A percentile compares a stretch with the other conserved stretches of the same genome.
These are phyloP conservation scores for Orussus abietinus DNA, from an alignment of 1,140 invertebrate genomes.

Conservation along the genomic window DNA sequence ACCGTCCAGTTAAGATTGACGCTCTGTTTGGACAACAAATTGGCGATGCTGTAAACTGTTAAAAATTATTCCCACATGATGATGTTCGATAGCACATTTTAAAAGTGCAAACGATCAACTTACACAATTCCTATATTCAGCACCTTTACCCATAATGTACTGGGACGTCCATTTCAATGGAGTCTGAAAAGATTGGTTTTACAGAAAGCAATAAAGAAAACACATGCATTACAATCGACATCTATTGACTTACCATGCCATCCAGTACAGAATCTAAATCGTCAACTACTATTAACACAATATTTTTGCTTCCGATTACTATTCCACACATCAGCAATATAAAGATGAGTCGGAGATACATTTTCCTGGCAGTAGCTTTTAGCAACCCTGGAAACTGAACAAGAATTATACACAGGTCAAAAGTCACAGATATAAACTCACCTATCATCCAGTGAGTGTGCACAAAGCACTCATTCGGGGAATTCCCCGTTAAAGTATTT, in stretches of 20 bases:
- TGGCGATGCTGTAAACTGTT: slow-evolving; percentile 72
- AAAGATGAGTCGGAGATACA: no score
- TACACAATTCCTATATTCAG: slow-evolving; percentile 71
- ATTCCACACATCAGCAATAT: no score
- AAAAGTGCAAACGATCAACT: slow-evolving; percentile 38
- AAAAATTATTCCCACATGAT: slow-evolving; percentile 7
- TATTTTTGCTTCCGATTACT: slow-evolving; percentile 56
- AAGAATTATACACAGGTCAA: no score
- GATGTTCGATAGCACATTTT: slow-evolving; percentile 4
- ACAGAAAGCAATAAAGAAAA: slow-evolving; percentile 7
- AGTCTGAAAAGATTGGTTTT: slow-evolving; percentile 53
- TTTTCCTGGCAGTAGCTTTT: no score
- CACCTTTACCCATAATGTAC: slow-evolving; percentile 62
- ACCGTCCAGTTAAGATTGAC: slow-evolving; percentile 79
- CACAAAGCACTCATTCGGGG: no score
- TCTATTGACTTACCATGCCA: slow-evolving; percentile 63
- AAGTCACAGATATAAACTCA: no score
- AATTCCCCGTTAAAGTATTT: no score
- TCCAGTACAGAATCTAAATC: slow-evolving; percentile 79
- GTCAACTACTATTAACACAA: slow-evolving; percentile 78
- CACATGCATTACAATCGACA: slow-evolving; percentile 17
- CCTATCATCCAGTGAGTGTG: no score
- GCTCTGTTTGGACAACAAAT: slow-evolving; percentile 87
- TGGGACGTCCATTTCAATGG: slow-evolving; percentile 63
- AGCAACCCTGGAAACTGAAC: no score